Percentiles rank a stretch among this genome's conserved stretches.
Evolutionary conservation across 64 coral and sea anemone genomes (phyloP).

Genomic region (Porites australiensis): DNA sequence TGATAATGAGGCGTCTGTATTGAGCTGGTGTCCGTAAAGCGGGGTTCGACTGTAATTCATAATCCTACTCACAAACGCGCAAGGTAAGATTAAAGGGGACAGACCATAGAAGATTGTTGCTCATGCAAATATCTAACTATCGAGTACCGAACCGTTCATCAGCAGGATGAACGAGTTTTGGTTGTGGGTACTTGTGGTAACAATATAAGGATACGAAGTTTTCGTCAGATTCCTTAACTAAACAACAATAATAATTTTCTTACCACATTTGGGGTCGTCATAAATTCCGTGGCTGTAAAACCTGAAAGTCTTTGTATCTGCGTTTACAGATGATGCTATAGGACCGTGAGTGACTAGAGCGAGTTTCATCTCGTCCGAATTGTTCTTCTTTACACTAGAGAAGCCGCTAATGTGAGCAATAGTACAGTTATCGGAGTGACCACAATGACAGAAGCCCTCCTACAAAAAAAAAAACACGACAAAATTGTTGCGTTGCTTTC

Average conservation of each 20-base stretch:
- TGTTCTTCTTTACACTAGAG: constrained; percentile 79
- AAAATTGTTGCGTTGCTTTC: too few species aligned
- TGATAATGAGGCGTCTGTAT: too few species aligned
- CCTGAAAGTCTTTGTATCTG: constrained; percentile 79
- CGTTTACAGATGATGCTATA: constrained; percentile 83
- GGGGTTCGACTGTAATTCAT: too few species aligned
- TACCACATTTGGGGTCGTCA: constrained; percentile 78
- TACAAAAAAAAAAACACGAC: neutral
- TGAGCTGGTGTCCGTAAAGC: too few species aligned
- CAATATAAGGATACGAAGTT: too few species aligned
- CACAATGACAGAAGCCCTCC: constrained; percentile 94
- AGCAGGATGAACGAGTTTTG: too few species aligned
- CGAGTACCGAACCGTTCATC: too few species aligned
- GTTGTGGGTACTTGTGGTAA: too few species aligned
- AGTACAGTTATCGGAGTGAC: constrained; percentile 73
- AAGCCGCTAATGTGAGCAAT: constrained; percentile 75
- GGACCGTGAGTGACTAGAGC: constrained; percentile 87
- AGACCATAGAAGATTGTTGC: too few species aligned
- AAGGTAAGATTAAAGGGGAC: too few species aligned
- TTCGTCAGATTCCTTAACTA: neutral
- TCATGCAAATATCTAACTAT: too few species aligned
- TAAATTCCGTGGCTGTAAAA: constrained; percentile 94
- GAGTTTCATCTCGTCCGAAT: constrained; percentile 57
- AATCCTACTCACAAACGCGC: too few species aligned
- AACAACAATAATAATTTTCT: neutral